Conservation (phyloP, 2,888 invertebrate species). For the Torymus tubicola region DNA sequence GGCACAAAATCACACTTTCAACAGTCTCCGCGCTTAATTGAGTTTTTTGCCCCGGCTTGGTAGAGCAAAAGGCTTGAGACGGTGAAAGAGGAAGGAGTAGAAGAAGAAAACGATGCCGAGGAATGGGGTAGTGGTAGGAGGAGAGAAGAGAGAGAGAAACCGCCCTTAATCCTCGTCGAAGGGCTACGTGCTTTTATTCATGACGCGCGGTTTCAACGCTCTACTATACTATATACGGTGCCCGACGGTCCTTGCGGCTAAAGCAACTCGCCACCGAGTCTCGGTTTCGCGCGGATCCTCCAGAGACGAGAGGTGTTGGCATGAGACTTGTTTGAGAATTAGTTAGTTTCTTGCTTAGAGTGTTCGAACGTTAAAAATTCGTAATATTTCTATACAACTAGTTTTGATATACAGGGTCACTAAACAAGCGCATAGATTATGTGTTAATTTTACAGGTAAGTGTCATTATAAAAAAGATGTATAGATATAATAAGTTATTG, state of each 20-base stretch:
- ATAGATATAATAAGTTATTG: too few species aligned
- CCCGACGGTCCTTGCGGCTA: background rate
- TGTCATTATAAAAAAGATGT: too few species aligned
- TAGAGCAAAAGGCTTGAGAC: background rate
- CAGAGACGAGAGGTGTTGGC: too few species aligned
- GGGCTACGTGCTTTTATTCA: slow-evolving; percentile 53
- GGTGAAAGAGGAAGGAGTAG: background rate
- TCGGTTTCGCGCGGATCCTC: too few species aligned
- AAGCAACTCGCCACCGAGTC: too few species aligned
- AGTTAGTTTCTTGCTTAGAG: too few species aligned
- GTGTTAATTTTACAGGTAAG: too few species aligned
- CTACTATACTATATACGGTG: background rate
- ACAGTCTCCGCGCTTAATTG: slow-evolving; percentile 43
- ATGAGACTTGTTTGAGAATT: too few species aligned
- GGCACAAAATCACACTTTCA: slow-evolving; percentile 46
- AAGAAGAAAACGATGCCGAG: background rate
- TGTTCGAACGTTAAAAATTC: too few species aligned
- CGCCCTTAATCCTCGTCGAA: slow-evolving; percentile 55
- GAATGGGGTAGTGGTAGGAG: background rate
- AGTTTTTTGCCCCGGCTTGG: slow-evolving; percentile 45
- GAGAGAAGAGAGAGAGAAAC: background rate
- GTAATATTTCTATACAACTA: too few species aligned
- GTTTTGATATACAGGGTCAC: too few species aligned
- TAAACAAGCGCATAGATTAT: too few species aligned
- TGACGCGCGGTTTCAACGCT: slow-evolving; percentile 54